Conservation (phyloP, 2,797 vertebrate species). For the Chromobotia macracanthus region DNA sequence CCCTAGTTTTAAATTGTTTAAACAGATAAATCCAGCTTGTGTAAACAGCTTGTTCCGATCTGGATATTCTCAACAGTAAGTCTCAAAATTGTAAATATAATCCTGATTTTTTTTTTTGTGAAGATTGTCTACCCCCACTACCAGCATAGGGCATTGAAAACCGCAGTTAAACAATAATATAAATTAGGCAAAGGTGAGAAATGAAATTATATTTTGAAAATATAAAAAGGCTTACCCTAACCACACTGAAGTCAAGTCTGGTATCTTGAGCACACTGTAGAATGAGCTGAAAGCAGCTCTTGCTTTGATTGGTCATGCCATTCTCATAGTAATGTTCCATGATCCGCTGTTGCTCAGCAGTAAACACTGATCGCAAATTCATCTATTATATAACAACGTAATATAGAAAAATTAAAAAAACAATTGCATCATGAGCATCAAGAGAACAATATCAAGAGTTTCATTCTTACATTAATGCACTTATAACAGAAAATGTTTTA, state of each 20-base stretch:
- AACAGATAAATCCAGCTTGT: too few species aligned
- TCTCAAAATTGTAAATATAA: too few species aligned
- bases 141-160: neutral
- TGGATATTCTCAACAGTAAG: too few species aligned
- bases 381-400: conserved; percentile 81
- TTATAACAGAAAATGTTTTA: too few species aligned
- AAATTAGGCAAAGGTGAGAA: neutral
- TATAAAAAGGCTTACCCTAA: conserved; percentile 84
- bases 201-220: neutral
- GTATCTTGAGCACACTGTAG: conserved; percentile 98
- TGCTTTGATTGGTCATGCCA: conserved; percentile 99
- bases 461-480: neutral
- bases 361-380: conserved; percentile 99
- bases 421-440: neutral
- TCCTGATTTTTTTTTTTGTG: too few species aligned
- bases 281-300: conserved; percentile 99
- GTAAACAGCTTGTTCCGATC: too few species aligned
- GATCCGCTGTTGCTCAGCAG: conserved; percentile 94
- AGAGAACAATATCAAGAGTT: too few species aligned
- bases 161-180: too few species aligned
- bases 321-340: conserved; percentile 98
- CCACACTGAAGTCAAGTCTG: conserved; percentile 98
- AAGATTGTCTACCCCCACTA: too few species aligned
- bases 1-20: too few species aligned
- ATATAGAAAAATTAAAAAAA: neutral